These are phyloP conservation scores for Ischnus inquisitorius DNA, from an alignment of 2,888 invertebrate species.

Conservation along the genomic window DNA sequence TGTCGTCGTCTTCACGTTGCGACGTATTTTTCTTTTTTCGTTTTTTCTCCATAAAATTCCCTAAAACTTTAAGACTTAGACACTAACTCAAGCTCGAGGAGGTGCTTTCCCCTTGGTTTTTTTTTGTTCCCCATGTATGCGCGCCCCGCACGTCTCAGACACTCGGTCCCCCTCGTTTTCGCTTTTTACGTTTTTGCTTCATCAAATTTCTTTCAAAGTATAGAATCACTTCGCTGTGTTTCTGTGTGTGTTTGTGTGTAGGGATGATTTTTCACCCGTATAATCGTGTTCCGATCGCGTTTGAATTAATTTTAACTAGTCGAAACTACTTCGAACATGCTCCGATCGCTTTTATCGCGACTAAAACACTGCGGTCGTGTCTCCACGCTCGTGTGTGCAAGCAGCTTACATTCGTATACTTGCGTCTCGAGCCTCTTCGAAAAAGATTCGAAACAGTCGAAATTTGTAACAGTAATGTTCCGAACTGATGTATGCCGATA, in stretches of 20 bases:
- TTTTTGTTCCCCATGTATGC: conserved; percentile 64
- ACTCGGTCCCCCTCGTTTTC: conserved; percentile 38
- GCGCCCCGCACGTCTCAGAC: conserved; percentile 46
- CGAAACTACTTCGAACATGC: conserved; percentile 7
- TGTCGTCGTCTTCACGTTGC: conserved; percentile 22
- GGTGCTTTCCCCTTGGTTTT: conserved; percentile 53
- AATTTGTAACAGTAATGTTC: background rate
- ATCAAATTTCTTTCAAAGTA: background rate
- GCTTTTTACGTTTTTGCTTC: conserved; percentile 11
- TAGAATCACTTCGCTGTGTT: conserved; percentile 28
- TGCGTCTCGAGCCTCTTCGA: background rate
- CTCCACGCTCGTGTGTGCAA: background rate
- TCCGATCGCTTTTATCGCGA: background rate
- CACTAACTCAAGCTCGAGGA: conserved; percentile 67
- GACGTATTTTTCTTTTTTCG: conserved; percentile 11
- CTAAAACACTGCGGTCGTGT: background rate
- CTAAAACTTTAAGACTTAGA: conserved; percentile 65
- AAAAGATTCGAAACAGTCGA: background rate
- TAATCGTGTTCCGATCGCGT: background rate
- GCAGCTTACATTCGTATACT: background rate
- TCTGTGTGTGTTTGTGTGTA: background rate
- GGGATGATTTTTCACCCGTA: background rate
- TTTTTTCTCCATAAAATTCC: conserved; percentile 59
- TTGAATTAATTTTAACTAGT: background rate
- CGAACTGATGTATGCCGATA: background rate